Percentiles rank a stretch among this genome's conserved stretches.
Evolutionary conservation across 1,140 invertebrate species (phyloP).

Genomic region (Brachionus paranguensis): DNA sequence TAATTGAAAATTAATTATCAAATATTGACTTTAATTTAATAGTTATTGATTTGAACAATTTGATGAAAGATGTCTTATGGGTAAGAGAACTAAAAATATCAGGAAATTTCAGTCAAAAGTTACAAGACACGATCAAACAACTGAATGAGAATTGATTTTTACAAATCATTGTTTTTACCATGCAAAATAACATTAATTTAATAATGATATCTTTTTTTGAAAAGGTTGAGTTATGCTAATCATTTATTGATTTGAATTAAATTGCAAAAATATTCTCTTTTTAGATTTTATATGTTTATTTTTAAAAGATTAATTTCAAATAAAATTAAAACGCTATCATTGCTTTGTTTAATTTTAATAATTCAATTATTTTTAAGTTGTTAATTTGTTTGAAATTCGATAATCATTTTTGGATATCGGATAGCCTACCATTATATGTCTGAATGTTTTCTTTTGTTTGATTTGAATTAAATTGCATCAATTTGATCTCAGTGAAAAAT

Average conservation of each 20-base stretch:
- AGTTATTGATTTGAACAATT: no score
- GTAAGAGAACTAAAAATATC: no score
- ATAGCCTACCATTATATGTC: background rate
- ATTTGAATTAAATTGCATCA: no score
- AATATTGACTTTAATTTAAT: no score
- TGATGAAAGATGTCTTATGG: no score
- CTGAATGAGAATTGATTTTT: no score
- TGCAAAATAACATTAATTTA: background rate
- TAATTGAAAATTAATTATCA: no score
- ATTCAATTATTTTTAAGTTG: background rate
- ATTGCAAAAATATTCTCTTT: background rate
- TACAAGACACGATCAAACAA: no score
- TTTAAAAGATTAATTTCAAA: background rate
- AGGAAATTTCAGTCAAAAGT: no score
- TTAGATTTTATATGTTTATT: background rate
- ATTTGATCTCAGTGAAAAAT: no score
- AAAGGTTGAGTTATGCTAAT: background rate
- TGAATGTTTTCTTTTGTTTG: background rate
- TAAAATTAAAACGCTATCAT: background rate
- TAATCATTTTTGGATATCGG: background rate
- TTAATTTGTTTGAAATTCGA: background rate
- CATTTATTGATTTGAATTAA: background rate
- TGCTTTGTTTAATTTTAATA: background rate
- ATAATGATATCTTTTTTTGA: background rate
- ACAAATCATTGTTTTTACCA: background rate